phyloP scores from a whole-genome alignment of 1,140 invertebrate genomes.

The Neelides sp. region DNA sequence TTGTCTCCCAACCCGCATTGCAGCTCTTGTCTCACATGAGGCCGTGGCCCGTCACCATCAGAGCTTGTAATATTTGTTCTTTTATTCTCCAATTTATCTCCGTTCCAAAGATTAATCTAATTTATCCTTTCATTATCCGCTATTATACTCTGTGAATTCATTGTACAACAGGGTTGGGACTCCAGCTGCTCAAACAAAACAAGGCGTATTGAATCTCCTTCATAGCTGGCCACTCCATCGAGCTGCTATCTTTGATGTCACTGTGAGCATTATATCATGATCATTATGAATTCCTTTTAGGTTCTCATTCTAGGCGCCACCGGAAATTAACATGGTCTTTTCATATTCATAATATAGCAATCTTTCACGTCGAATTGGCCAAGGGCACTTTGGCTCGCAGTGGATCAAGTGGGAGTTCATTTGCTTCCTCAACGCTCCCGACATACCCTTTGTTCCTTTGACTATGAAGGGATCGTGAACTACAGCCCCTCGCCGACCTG shows the following conservation, averaged over 20 bases:
- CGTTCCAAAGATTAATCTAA: no score
- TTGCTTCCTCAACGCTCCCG: conserved; percentile 74
- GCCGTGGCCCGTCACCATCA: conserved; percentile 76
- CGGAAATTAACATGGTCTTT: neutral
- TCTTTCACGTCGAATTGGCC: conserved; percentile 94
- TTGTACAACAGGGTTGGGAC: no score
- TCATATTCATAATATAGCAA: conserved; percentile 49
- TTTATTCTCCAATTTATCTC: no score
- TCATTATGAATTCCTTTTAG: no score
- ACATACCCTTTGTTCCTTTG: conserved; percentile 75
- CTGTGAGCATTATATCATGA: no score
- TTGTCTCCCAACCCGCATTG: conserved; percentile 66
- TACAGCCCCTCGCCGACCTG: conserved; percentile 78
- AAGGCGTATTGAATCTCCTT: conserved; percentile 85
- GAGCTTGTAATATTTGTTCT: no score
- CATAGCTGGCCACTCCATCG: conserved; percentile 83
- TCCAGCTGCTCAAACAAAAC: conserved; percentile 69
- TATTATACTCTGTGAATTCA: no score
- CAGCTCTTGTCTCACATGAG: conserved; percentile 56
- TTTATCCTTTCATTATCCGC: no score
- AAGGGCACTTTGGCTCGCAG: conserved; percentile 67
- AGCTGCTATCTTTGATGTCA: conserved; percentile 88
- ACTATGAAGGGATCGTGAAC: conserved; percentile 71
- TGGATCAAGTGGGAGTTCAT: conserved; percentile 85
- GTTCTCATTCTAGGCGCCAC: neutral